phyloP scores from a whole-genome alignment of 1,140 invertebrate species.

The Prorops nasuta region DNA sequence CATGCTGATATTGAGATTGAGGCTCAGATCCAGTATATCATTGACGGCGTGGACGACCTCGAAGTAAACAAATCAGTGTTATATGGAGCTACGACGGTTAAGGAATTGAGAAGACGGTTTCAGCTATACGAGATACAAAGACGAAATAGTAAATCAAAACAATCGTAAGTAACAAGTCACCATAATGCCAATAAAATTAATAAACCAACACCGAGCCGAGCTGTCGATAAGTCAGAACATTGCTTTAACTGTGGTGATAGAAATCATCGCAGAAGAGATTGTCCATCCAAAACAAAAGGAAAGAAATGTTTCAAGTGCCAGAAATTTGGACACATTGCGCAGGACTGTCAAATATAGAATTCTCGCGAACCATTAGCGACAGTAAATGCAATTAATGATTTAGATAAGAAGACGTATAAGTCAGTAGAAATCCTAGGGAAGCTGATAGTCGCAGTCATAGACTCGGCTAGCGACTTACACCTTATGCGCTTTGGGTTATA shows the following conservation, averaged over 20 bases:
- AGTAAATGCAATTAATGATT: neutral
- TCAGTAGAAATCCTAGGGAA: neutral
- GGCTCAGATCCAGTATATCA: constrained; percentile 14
- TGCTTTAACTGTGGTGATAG: constrained; percentile 13
- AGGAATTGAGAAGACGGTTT: neutral
- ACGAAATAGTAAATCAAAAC: neutral
- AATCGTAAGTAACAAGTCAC: neutral
- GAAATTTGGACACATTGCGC: constrained; percentile 10
- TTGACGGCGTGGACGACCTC: constrained; percentile 4
- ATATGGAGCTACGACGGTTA: neutral
- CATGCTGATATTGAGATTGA: constrained; percentile 9
- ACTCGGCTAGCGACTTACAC: neutral
- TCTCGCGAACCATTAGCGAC: neutral
- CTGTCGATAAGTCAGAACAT: neutral
- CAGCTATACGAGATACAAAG: neutral
- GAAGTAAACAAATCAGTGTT: constrained; percentile 3
- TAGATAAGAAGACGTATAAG: neutral
- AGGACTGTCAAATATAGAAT: neutral
- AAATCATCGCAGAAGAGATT: constrained; percentile 8
- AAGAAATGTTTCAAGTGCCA: constrained; percentile 12
- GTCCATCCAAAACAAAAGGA: constrained; percentile 8
- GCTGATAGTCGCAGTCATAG: neutral
- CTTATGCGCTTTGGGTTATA: neutral
- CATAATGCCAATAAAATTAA: neutral
- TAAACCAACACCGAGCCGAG: neutral